Evolutionary conservation across 2,113 vertebrate species (phyloP).

Genomic region (Tetrax tetrax): DNA sequence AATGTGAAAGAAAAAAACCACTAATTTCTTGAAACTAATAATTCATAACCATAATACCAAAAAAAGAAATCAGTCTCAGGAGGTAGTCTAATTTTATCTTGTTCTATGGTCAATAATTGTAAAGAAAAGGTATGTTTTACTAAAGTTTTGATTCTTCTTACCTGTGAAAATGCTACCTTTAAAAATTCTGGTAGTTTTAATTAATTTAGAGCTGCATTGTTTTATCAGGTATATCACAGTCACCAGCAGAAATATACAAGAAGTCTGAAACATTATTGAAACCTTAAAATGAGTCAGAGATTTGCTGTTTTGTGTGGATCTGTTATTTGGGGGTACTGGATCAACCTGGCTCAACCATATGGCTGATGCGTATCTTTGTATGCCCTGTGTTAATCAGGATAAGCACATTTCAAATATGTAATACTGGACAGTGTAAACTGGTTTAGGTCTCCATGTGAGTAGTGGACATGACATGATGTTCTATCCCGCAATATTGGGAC

Average conservation of each 20-base stretch:
- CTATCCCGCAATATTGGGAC: background rate
- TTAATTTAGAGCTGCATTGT: background rate
- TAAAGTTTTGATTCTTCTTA: background rate
- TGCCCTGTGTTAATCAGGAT: background rate
- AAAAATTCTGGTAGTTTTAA: background rate
- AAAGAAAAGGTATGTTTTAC: background rate
- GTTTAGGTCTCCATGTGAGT: background rate
- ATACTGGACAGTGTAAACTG: background rate
- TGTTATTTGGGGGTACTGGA: background rate
- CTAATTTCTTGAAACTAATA: background rate
- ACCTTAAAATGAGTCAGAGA: background rate
- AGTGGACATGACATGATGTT: background rate
- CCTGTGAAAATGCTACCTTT: background rate
- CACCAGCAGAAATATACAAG: background rate
- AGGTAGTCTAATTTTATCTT: background rate
- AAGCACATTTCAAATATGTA: background rate
- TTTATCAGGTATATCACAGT: rapidly evolving
- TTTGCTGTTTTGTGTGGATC: background rate
- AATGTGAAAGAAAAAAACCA: background rate
- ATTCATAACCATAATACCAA: background rate
- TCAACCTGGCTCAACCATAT: background rate
- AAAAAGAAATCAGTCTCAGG: background rate
- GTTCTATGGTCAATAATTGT: background rate
- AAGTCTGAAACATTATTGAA: background rate
- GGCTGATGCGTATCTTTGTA: background rate